phyloP scores from a whole-genome alignment of 2,888 invertebrate genomes.

The Onchidella celtica region DNA sequence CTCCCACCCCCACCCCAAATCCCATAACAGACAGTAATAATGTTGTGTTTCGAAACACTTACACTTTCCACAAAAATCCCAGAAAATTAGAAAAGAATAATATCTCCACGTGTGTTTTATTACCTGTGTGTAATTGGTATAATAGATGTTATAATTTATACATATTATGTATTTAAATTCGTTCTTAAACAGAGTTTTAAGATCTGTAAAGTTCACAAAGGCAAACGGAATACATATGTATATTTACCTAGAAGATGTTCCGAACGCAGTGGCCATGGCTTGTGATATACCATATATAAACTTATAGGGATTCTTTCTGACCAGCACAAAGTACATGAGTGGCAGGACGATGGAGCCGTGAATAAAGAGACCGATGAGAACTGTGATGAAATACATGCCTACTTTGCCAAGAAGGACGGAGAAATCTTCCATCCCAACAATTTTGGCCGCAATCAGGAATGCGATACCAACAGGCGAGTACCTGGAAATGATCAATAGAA shows the following conservation, averaged over 20 bases:
- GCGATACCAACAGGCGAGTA: conserved; percentile 76
- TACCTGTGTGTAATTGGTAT: too few relatives aligned
- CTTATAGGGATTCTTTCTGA: conserved; percentile 74
- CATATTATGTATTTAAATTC: too few relatives aligned
- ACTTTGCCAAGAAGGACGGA: conserved; percentile 90
- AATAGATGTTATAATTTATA: too few relatives aligned
- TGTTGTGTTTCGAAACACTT: too few relatives aligned
- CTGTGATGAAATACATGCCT: conserved; percentile 86
- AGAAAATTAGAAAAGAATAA: too few relatives aligned
- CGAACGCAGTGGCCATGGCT: conserved; percentile 96
- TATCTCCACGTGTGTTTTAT: too few relatives aligned
- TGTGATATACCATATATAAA: conserved; percentile 76
- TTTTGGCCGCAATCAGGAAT: conserved; percentile 88
- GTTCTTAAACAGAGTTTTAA: too few relatives aligned
- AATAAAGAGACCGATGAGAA: conserved; percentile 52
- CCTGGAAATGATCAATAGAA: conserved; percentile 64
- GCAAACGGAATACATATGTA: neutral
- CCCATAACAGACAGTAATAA: too few relatives aligned
- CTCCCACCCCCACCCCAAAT: too few relatives aligned
- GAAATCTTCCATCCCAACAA: conserved; percentile 93
- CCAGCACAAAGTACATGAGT: conserved; percentile 46
- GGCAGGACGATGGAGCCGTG: conserved; percentile 49
- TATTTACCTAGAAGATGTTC: conserved; percentile 93
- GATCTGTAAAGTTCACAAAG: too few relatives aligned
- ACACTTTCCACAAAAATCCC: too few relatives aligned